A percentile compares a stretch with the other conserved stretches of the same genome.
Evolutionary conservation across 2,797 vertebrate species (phyloP).

Genomic region (Sebastes oblongus): DNA sequence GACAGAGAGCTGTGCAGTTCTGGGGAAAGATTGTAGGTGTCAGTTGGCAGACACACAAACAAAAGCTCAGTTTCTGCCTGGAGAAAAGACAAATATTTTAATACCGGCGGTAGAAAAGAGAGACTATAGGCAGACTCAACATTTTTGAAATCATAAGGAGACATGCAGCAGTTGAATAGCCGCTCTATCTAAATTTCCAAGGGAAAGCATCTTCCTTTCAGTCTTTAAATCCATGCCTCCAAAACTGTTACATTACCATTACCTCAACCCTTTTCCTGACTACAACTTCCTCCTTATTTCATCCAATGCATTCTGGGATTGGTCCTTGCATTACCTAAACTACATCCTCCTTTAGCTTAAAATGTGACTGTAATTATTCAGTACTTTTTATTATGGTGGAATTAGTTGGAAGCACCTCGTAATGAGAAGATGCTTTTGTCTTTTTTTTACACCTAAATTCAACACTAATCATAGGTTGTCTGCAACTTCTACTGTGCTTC

Average conservation of each 20-base stretch:
- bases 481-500: not conserved
- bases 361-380: not conserved
- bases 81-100: constrained; percentile 13
- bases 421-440: not conserved
- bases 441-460: not conserved
- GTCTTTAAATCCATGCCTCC: not conserved
- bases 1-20: constrained; percentile 32
- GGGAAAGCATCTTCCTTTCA: not conserved
- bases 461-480: not conserved
- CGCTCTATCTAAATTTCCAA: not conserved
- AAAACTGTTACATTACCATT: not conserved
- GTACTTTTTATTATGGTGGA: not conserved
- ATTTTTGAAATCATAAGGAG: not conserved
- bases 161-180: not conserved
- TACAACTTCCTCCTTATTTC: constrained; percentile 24
- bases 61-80: constrained; percentile 36
- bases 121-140: not conserved
- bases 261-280: constrained; percentile 13
- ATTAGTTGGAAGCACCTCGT: not conserved
- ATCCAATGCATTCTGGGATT: constrained; percentile 4
- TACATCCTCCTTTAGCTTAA: not conserved
- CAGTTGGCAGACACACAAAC: constrained; percentile 33
- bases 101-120: not conserved
- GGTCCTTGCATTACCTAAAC: not conserved
- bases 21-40: constrained; percentile 53